A percentile compares a stretch with the other conserved stretches of the same genome.
These are phyloP conservation scores for Lytechinus pictus DNA, from an alignment of 35 echinoderm and acorn worm species.

Conservation along the genomic window DNA sequence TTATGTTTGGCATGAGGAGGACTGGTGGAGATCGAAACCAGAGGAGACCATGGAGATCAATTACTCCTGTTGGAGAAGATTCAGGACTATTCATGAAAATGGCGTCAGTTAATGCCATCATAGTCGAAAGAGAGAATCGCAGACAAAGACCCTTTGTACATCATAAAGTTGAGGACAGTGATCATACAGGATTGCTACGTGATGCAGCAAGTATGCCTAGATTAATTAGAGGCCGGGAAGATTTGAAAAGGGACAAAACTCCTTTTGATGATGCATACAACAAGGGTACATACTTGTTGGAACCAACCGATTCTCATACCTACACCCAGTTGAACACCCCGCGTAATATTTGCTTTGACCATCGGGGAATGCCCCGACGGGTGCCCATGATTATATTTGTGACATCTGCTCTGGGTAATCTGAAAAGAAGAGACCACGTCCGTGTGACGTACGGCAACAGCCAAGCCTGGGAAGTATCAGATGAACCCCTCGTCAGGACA, in stretches of 20 bases:
- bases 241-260: not conserved
- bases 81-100: not conserved
- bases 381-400: constrained; percentile 44
- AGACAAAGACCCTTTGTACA: not conserved
- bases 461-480: not conserved
- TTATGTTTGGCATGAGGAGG: not conserved
- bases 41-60: not conserved
- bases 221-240: not conserved
- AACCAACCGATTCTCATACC: not conserved
- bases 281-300: not conserved
- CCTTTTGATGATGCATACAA: not conserved
- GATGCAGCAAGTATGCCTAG: not conserved
- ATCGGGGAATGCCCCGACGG: not conserved
- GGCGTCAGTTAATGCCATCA: not conserved
- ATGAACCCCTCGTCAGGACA: constrained; percentile 12
- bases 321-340: not conserved
- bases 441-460: constrained; percentile 47
- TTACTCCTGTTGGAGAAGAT: not conserved
- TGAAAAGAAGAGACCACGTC: constrained; percentile 37
- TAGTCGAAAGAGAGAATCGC: not conserved
- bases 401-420: constrained; percentile 11
- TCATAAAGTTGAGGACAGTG: not conserved
- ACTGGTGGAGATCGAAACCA: not conserved
- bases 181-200: not conserved
- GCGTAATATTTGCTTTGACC: not conserved